Base-by-base conservation (phyloP, 1,140 invertebrate species). In the Philotrypesis tridentata region DNA sequence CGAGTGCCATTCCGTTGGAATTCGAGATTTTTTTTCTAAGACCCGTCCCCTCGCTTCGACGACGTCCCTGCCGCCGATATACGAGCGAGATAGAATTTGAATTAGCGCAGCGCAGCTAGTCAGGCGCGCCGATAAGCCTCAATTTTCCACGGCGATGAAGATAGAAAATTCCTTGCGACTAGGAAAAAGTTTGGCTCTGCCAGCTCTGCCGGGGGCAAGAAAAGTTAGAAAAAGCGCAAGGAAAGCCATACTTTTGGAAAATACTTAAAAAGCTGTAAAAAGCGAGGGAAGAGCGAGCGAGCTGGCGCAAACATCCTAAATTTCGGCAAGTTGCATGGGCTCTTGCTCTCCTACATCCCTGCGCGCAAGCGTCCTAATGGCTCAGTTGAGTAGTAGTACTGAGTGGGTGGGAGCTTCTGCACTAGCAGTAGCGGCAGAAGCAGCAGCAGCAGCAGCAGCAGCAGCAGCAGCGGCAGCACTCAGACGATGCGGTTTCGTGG, bases 271-370 rank as follows among this genome's bases (percentile, higher is more conserved):
- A 75, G 82, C 76, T 68, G 79, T 83, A 83, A 83, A 79, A 79
- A 83, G 71, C 31, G 33, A 23, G 71, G 37, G 70, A 29, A 23
- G 71, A 60, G 70, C 63, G 80, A 63, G 63, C n/a, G n/a, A n/a
- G n/a, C n/a, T n/a, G 61, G 76, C 76, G 76, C 82, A 83, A 83
- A 83, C 82, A 83, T 79, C 82, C 82, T 83, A 83, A 83, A 83
- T 83, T 83, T 74, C 27, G 68, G 71, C 73, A 67, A 82, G 68
- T 55, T 17, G 79, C 9, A 23, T 1, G 37, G 40, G 63, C 40
- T 55, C 21, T 48, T 17, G 12, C 43, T 48, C 17, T 55, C 48
- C 21, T n/a, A 3, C 9, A 55, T 55, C 48, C 48, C 25, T 37
- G 68, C 31, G n/a, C n/a, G 25, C 29, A 23, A 23, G 55, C 33